phyloP scores from a whole-genome alignment of 2,113 vertebrate genomes.

The Eclectus roratus region DNA sequence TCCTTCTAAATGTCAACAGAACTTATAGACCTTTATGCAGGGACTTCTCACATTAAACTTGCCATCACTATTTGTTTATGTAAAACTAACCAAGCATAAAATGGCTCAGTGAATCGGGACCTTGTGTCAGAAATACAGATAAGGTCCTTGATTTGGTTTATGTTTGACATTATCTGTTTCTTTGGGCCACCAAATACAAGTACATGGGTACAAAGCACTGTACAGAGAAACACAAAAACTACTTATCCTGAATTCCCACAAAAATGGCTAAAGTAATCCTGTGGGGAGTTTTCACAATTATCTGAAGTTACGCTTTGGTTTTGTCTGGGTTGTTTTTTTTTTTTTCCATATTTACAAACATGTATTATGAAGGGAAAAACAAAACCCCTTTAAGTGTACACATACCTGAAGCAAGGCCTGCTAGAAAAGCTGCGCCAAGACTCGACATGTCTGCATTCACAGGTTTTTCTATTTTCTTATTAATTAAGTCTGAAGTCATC shows the following conservation, averaged over 20 bases:
- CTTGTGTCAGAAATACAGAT: neutral
- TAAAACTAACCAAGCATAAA: neutral
- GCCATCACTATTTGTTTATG: neutral
- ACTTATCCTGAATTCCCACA: neutral
- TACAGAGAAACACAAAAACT: neutral
- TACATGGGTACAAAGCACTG: neutral
- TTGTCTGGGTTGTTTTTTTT: neutral
- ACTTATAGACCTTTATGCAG: neutral
- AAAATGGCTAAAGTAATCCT: neutral
- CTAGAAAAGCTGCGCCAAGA: constrained; percentile 91
- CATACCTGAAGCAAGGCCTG: constrained; percentile 89
- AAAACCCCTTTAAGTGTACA: neutral
- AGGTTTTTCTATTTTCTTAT: constrained; percentile 80
- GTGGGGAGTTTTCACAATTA: neutral
- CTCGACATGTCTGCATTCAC: constrained; percentile 88
- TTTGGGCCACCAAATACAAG: neutral
- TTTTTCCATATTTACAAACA: neutral
- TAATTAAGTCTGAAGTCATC: constrained; percentile 91
- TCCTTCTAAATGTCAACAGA: neutral
- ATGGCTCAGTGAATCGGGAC: neutral
- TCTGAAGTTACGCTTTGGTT: neutral
- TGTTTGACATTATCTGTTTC: neutral
- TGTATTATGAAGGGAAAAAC: neutral
- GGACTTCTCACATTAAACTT: neutral
- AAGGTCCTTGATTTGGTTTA: neutral